Conservation (phyloP, 2,113 vertebrate species). For the Alces alces region DNA sequence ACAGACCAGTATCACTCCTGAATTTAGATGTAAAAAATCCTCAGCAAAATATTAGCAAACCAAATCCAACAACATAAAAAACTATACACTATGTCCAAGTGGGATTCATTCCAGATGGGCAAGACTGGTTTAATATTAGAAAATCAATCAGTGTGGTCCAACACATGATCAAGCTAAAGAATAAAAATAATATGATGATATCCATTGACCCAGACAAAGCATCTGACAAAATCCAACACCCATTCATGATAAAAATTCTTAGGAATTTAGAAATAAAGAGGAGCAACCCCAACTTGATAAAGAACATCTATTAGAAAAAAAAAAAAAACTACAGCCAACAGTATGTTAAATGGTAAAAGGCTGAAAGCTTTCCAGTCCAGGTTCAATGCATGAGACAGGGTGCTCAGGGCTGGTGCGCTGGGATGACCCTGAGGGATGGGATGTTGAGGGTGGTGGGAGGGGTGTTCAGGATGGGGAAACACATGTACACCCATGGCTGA, state of each 20-base stretch:
- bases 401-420: neutral
- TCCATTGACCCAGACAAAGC: neutral
- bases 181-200: neutral
- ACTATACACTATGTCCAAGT: neutral
- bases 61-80: neutral
- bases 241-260: neutral
- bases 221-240: neutral
- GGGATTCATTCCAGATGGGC: neutral
- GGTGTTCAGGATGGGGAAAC: neutral
- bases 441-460: neutral
- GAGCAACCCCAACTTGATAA: neutral
- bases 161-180: neutral
- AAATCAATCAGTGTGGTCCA: neutral
- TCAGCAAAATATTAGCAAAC: neutral
- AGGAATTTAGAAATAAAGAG: neutral
- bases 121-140: neutral
- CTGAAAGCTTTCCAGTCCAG: neutral
- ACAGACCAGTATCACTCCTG: neutral
- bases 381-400: accelerated
- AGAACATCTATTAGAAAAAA: neutral
- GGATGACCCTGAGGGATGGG: neutral
- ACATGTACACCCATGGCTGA: neutral
- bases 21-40: neutral
- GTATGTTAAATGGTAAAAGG: neutral
- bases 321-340: neutral